phyloP scores from a whole-genome alignment of 2,113 vertebrate genomes.

The Zapornia atra region DNA sequence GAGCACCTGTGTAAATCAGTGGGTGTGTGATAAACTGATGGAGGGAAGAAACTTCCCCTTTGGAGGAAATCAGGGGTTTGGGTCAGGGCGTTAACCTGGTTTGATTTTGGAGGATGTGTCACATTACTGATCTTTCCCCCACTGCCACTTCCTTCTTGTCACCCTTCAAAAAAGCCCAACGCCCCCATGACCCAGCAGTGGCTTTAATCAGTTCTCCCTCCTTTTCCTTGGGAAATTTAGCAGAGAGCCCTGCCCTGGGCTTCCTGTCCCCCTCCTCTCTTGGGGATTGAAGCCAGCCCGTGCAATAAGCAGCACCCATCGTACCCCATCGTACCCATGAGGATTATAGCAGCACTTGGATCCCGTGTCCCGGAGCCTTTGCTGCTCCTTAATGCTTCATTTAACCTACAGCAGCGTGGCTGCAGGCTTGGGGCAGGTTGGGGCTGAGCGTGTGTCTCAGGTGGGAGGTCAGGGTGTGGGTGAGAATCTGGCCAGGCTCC shows the following conservation, averaged over 20 bases:
- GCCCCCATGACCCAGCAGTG: too few relatives aligned
- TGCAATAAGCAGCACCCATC: fast-evolving
- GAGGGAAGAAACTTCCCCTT: not conserved
- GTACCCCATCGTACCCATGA: fast-evolving
- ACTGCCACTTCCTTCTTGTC: not conserved
- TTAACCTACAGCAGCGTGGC: not conserved
- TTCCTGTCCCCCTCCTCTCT: fast-evolving
- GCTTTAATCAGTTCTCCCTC: not conserved
- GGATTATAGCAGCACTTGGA: fast-evolving
- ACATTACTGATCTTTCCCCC: fast-evolving
- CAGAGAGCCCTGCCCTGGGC: fast-evolving
- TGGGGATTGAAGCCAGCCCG: not conserved
- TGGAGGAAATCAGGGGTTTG: fast-evolving
- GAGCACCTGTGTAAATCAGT: not conserved
- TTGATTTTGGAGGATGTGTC: not conserved
- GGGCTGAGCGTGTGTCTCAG: fast-evolving
- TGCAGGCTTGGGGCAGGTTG: fast-evolving
- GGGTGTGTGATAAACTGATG: not conserved
- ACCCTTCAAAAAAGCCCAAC: too few relatives aligned
- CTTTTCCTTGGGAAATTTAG: fast-evolving
- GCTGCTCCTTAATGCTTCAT: fast-evolving
- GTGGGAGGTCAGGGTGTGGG: not conserved
- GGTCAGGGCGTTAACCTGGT: fast-evolving
- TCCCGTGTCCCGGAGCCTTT: not conserved
- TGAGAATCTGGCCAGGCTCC: not conserved